Base-by-base conservation (phyloP, 2,888 invertebrate species). In the Caenorhabditis sp. region DNA sequence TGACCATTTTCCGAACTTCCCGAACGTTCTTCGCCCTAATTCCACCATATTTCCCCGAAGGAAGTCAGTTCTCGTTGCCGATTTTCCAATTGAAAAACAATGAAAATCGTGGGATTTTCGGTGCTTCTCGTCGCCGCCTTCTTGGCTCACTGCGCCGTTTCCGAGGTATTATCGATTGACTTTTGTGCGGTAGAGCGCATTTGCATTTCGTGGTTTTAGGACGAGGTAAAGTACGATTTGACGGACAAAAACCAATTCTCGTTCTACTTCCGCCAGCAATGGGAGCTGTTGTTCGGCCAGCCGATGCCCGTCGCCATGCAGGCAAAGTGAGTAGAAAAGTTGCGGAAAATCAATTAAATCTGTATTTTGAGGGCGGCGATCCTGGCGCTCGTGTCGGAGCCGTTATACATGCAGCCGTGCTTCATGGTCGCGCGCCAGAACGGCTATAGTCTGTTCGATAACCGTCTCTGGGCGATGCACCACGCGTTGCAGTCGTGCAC, bases 381-480 rank as follows among this genome's bases (percentile, higher is more conserved):
- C 6, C 27, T 55, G 17, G 2, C 8, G 11, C 35, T 65, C n/a
- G 13, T 65, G 2, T 46, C 46, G 24, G 13, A 13, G n/a, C 20
- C 45, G 5, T 26, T 65, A 2, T 48, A 65, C 39, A 48, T 43
- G 15, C 45, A 55, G 39, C 55, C 65, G 4, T 65, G 65, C 45
- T 65, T 26, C 48, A 30, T 20, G 7, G 43, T 55, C 6, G 65
- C 24, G 13, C 55, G 65, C 11, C 5, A 11, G 17, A 11, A 35
- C 32, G 65, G 55, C 35, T 22, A 48, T 11, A 9, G 22, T 0
- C 56, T 37, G 39, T 65, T 55, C 55, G 17, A 35, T 2, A 22
- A 26, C 26, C 65, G 65, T 56, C 56, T 65, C 1, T 55, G 46
- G 55, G 65, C 55, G 46, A 65, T 65, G 65, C 46, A 48, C 32